Percentiles rank a stretch among this genome's conserved stretches.
phyloP scores from a whole-genome alignment of 2,113 vertebrate genomes.

The Nyctibius bracteatus region DNA sequence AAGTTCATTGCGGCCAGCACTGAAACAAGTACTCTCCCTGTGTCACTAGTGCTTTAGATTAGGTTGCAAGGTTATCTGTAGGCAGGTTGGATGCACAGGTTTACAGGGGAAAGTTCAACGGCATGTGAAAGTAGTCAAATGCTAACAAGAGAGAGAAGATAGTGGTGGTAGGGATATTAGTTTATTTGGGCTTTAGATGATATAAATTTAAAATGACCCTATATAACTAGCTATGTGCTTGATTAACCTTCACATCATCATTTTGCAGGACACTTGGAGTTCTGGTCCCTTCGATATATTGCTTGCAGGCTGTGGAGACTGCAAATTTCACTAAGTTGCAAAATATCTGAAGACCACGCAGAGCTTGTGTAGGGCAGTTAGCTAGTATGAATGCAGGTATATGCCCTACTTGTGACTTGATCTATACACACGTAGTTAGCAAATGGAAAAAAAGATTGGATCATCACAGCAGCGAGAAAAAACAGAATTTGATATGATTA shows the following conservation, averaged over 20 bases:
- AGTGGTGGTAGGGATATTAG: neutral
- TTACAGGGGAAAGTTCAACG: neutral
- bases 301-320: neutral
- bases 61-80: neutral
- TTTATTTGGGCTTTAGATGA: neutral
- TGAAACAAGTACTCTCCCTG: neutral
- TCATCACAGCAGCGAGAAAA: slow-evolving; percentile 56
- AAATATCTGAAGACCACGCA: neutral
- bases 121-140: neutral
- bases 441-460: slow-evolving; percentile 31
- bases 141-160: neutral
- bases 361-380: neutral
- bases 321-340: neutral
- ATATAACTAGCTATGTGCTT: neutral
- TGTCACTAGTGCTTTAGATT: neutral
- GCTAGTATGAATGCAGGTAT: neutral
- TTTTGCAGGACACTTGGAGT: neutral
- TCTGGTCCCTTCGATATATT: neutral
- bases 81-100: neutral
- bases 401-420: neutral
- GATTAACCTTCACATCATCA: neutral
- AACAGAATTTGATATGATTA: slow-evolving; percentile 64
- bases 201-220: neutral
- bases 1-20: neutral
- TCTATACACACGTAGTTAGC: neutral